Percentiles rank a stretch among this genome's conserved stretches.
Evolutionary conservation across 1,140 invertebrate genomes (phyloP).

Genomic region (Chionoecetes opilio): DNA sequence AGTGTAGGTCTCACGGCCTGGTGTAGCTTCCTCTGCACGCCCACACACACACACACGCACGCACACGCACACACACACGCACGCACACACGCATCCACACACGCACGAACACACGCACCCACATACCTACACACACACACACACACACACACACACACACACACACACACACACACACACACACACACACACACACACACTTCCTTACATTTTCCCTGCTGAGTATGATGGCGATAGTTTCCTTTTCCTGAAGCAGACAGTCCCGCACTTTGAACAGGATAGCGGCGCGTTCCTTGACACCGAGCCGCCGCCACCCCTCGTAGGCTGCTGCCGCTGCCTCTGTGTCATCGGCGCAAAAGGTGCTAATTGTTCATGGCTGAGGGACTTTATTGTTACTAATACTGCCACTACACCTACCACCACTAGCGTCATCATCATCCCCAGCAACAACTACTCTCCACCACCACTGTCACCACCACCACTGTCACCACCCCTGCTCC

Average conservation of each 20-base stretch:
- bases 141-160: too few species aligned
- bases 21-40: too few species aligned
- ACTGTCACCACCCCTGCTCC: too few species aligned
- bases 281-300: conserved; percentile 89
- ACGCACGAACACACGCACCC: too few species aligned
- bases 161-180: too few species aligned
- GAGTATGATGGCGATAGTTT: conserved; percentile 67
- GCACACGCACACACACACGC: too few species aligned
- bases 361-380: not conserved
- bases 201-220: conserved; percentile 70
- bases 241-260: conserved; percentile 51
- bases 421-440: not conserved
- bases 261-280: conserved; percentile 58
- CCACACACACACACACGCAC: too few species aligned
- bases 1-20: too few species aligned
- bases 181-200: not conserved
- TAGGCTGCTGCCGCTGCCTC: conserved; percentile 90
- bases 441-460: too few species aligned
- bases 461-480: too few species aligned
- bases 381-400: not conserved
- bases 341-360: conserved; percentile 22
- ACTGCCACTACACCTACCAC: not conserved
- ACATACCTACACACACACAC: too few species aligned
- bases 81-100: too few species aligned
- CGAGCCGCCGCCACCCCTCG: conserved; percentile 89